Conservation (phyloP, 2,888 invertebrate species). For the Clistopyga incitator region DNA sequence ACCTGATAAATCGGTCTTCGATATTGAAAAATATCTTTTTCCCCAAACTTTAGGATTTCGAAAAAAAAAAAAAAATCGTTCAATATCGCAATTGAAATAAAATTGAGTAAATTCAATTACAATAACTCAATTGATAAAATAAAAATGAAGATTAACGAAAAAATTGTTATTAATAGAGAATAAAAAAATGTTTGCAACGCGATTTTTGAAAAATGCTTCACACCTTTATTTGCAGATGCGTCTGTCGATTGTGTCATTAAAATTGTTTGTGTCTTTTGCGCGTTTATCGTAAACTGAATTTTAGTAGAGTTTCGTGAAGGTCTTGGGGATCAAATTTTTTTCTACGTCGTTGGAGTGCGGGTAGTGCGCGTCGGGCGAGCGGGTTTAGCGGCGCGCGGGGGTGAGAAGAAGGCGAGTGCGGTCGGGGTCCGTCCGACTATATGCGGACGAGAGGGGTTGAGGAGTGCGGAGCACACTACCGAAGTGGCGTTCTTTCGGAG, state of each 20-base stretch:
- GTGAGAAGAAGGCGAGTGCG: conserved; percentile 23
- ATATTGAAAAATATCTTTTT: no score
- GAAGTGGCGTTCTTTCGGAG: conserved; percentile 47
- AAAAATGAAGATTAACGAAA: no score
- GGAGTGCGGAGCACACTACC: conserved; percentile 24
- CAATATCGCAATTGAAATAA: no score
- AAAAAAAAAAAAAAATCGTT: no score
- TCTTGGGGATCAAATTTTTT: not conserved
- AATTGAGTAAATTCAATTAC: no score
- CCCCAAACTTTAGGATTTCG: no score
- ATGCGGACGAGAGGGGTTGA: conserved; percentile 16
- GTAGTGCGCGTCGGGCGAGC: conserved; percentile 33
- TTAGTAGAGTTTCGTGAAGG: not conserved
- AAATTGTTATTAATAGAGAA: no score
- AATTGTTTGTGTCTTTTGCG: not conserved
- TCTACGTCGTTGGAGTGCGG: not conserved
- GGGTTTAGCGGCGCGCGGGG: conserved; percentile 14
- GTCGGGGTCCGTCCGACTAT: conserved; percentile 13
- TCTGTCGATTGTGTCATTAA: not conserved
- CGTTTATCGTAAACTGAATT: not conserved
- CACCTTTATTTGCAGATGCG: not conserved
- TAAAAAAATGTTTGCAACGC: no score
- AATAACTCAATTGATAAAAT: no score
- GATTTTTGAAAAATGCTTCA: not conserved
- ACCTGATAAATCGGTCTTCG: no score